Base-by-base conservation (phyloP, 2,888 invertebrate genomes). In the Meganola albula region DNA sequence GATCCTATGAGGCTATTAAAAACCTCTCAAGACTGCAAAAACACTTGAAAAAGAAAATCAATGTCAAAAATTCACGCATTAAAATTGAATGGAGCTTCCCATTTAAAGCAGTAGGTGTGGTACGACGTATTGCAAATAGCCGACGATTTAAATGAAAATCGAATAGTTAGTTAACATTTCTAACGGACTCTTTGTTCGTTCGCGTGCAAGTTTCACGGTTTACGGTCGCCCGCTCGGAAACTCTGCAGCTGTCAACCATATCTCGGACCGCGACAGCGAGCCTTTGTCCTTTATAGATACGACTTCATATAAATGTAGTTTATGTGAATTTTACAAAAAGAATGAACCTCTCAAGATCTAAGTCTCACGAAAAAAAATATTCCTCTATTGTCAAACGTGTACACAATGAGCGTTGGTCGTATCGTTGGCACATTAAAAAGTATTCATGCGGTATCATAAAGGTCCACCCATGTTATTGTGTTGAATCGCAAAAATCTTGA, bases 391-490 rank as follows among this genome's bases (percentile, higher is more conserved):
- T 82, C 54, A 63, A 57, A 52, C 38, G 23, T 49, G 47, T 51
- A 58, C 61, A 83, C 80, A 83, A 83, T 80, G 60, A 57, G 63
- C 65, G 71, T 70, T 78, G 80, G 84, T 75, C 82, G 83, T 83
- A 85, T 84, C 83, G 73, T 71, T 82, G 80, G 78, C 82, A 65
- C 82, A 84, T 85, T 84, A 85, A 85, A 85, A 83, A 84, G 83
- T 80, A 85, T 85, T 84, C 84, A 84, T 78, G 79, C 75, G 80
- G 80, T 80, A 74, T 74, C 71, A 67, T 78, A 78, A 53, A 53
- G 68, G 75, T 63, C 63, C 71, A 74, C 72, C 70, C 63, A 63
- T 63, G 58, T 41, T 58, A 65, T 78, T 80, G 72, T 76, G 66
- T 61, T 41, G 53, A 63, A 74, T 74, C 55, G 69, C 64, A 61